These are phyloP conservation scores for Ciconia maguari DNA, from an alignment of 2,113 vertebrate species.

Conservation along the genomic window DNA sequence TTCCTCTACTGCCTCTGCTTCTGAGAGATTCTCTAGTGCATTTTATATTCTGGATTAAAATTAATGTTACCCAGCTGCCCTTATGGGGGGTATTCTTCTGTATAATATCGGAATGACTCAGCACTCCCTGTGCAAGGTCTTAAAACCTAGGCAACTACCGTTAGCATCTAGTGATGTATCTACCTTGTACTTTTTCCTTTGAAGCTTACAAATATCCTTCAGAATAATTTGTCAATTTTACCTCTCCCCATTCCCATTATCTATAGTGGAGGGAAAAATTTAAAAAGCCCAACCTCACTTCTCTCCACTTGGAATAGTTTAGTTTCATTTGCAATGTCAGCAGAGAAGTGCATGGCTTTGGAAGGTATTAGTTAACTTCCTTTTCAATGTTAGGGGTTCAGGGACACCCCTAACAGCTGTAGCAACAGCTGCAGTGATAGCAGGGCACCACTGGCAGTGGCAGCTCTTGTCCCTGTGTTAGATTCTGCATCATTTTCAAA, in stretches of 20 bases:
- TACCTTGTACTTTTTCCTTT: background rate
- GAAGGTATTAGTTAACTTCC: background rate
- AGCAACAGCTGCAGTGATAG: background rate
- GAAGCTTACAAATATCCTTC: background rate
- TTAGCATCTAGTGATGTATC: background rate
- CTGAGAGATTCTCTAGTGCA: background rate
- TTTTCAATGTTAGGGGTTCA: background rate
- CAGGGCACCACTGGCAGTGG: background rate
- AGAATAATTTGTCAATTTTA: background rate
- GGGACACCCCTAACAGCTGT: background rate
- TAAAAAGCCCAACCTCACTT: background rate
- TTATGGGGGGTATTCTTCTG: background rate
- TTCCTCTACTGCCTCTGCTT: background rate
- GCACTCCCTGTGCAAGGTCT: background rate
- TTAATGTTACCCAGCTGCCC: background rate
- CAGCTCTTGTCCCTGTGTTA: background rate
- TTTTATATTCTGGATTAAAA: background rate
- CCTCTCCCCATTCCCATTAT: background rate
- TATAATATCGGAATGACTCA: background rate
- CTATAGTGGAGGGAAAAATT: background rate
- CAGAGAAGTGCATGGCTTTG: background rate
- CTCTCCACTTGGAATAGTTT: background rate
- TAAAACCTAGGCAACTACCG: background rate
- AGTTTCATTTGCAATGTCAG: background rate
- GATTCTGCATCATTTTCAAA: background rate